phyloP scores from a whole-genome alignment of 1,140 invertebrate genomes.

The Lerema accius region DNA sequence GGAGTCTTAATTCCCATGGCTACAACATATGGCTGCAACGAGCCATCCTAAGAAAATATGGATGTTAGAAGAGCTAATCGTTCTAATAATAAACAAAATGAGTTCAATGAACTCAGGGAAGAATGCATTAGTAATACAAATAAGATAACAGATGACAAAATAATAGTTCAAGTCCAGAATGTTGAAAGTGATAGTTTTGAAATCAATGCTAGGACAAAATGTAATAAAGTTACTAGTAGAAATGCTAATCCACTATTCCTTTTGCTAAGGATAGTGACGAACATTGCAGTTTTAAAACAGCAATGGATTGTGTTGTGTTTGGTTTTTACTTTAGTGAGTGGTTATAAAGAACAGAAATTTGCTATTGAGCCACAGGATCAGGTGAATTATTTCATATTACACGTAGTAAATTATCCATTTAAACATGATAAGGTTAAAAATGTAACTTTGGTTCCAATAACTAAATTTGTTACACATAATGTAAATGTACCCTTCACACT shows the following conservation, averaged over 20 bases:
- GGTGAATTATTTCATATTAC: slow-evolving; percentile 51
- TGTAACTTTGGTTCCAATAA: too few relatives aligned
- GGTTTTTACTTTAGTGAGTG: slow-evolving; percentile 50
- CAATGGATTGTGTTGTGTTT: slow-evolving; percentile 50
- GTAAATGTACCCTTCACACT: too few relatives aligned
- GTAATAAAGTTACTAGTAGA: slow-evolving; percentile 61
- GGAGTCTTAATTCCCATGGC: slow-evolving; percentile 30
- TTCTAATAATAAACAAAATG: slow-evolving; percentile 36
- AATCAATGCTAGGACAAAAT: slow-evolving; percentile 26
- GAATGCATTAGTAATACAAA: slow-evolving; percentile 23
- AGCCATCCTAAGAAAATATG: slow-evolving; percentile 43
- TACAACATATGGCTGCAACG: slow-evolving; percentile 51
- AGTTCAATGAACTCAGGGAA: slow-evolving; percentile 25
- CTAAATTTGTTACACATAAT: too few relatives aligned
- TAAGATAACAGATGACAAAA: slow-evolving; percentile 37
- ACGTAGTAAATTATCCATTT: too few relatives aligned
- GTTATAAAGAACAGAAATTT: slow-evolving; percentile 65
- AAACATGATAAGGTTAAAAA: too few relatives aligned
- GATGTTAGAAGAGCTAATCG: slow-evolving; percentile 35
- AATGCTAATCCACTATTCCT: slow-evolving; percentile 66
- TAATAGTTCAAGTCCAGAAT: slow-evolving; percentile 4
- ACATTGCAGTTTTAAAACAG: slow-evolving; percentile 37
- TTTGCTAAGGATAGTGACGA: slow-evolving; percentile 60
- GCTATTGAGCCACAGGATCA: slow-evolving; percentile 75
- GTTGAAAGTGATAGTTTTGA: slow-evolving; percentile 15